Base-by-base conservation (phyloP, 2,888 invertebrate genomes). In the Drosophila maculinotata region DNA sequence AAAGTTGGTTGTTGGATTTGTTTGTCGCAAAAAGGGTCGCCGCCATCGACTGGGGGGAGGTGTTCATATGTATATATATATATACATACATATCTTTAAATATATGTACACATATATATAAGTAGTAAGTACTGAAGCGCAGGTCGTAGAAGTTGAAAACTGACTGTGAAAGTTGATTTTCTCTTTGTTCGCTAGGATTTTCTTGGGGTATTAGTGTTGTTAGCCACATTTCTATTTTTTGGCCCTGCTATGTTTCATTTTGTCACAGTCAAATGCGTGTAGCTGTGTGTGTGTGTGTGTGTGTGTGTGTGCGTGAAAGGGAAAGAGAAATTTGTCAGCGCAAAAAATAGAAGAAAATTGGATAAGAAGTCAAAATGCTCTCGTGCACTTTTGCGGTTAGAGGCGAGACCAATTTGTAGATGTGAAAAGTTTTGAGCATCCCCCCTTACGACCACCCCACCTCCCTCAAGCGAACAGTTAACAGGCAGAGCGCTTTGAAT, bases 381-480 rank as follows among this genome's bases (percentile, higher is more conserved):
- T 75, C 60, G 51, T 64, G 48, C 52, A 65, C 76, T 76, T 72
- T 60, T 83, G 85, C 67, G 85, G 82, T 76, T 78, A 69, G 69
- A 78, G 86, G 83, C 86, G 78, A 83, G 80, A 85, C 86, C 83
- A 85, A 83, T 83, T 83, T 83, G 85, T 78, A 85, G 83, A 85
- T 80, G 83, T 71, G 78, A 78, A 83, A 83, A 85, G 63, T 83
- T 83, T 82, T 68, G 53, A 54, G 20, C 30, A 31, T 12, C 15
- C 38, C 20, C 25, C 14, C 33, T 35, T 0, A 8, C 17, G 8
- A 25, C n/a, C 6, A 7, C 31, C 12, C 25, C n/a, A 5, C 15
- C 14, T 7, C 14, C 1, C 20, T 10, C 12, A 23, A 57, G 59
- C 51, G 38, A 47, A 45, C 62, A 72, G 72, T 67, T 71, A 68